These are phyloP conservation scores for Pollachius pollachius DNA, from an alignment of 2,113 vertebrate species.

Conservation along the genomic window DNA sequence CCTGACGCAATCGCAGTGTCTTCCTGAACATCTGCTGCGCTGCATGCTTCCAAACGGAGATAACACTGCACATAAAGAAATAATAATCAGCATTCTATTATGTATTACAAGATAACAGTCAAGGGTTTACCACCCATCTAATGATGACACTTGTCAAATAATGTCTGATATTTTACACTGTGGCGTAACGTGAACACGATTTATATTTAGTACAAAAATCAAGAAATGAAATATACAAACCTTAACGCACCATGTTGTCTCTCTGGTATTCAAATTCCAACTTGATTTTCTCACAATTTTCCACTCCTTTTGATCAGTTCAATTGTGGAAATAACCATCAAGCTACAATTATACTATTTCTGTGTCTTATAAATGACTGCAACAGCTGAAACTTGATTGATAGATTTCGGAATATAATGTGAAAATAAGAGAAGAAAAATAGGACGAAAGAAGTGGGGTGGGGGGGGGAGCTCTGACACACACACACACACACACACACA, in stretches of 20 bases:
- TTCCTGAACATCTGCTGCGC: background rate
- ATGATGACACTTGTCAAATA: background rate
- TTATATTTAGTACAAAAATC: background rate
- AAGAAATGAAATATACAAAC: background rate
- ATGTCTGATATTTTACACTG: background rate
- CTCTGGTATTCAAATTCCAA: background rate
- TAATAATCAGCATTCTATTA: constrained; percentile 1
- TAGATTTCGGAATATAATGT: no score
- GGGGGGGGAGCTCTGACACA: no score
- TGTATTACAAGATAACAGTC: background rate
- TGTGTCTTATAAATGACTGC: no score
- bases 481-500: no score
- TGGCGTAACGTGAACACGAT: background rate
- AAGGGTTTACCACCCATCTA: background rate
- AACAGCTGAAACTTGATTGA: no score
- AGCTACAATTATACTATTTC: no score
- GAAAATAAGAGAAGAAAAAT: no score
- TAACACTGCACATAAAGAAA: background rate
- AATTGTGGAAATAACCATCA: no score
- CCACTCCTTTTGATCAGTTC: no score
- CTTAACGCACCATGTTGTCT: no score
- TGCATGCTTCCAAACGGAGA: background rate
- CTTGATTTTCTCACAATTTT: no score
- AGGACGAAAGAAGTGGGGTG: no score
- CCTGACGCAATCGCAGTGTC: constrained; percentile 19